Percentiles rank a stretch among this genome's conserved stretches.
phyloP scores from a whole-genome alignment of 2,888 invertebrate species.

The Scaptomyza flava region DNA sequence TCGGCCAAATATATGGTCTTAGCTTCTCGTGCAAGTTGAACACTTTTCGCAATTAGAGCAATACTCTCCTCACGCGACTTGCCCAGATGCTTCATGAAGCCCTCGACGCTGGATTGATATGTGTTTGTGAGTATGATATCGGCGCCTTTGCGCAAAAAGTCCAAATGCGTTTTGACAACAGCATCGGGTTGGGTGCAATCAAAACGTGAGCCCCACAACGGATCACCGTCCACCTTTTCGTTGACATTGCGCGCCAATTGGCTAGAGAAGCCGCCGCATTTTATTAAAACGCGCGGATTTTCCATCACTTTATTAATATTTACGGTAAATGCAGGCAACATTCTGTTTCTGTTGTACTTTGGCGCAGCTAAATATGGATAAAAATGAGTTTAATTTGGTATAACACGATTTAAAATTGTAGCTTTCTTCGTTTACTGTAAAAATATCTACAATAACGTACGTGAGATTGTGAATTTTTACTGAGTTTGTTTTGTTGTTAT shows the following conservation, averaged over 20 bases:
- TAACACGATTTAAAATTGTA: slow-evolving; percentile 1
- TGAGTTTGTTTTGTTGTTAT: slow-evolving; percentile 49
- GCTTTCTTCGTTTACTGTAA: background rate
- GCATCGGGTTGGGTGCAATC: slow-evolving; percentile 91
- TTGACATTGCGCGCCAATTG: slow-evolving; percentile 91
- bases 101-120: slow-evolving; percentile 93
- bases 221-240: slow-evolving; percentile 91
- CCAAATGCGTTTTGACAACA: slow-evolving; percentile 91
- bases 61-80: slow-evolving; percentile 88
- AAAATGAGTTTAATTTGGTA: background rate
- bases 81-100: slow-evolving; percentile 90
- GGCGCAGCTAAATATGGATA: slow-evolving; percentile 21
- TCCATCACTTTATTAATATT: slow-evolving; percentile 21
- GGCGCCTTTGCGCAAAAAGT: slow-evolving; percentile 94
- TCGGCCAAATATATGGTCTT: slow-evolving; percentile 86
- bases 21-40: slow-evolving; percentile 89
- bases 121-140: slow-evolving; percentile 94
- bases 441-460: slow-evolving; percentile 30
- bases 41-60: slow-evolving; percentile 90
- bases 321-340: slow-evolving; percentile 27
- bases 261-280: slow-evolving; percentile 92
- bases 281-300: slow-evolving; percentile 83
- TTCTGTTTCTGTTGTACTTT: background rate
- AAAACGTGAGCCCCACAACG: slow-evolving; percentile 94
- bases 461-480: slow-evolving; percentile 49